Percentiles rank a stretch among this genome's conserved stretches.
Evolutionary conservation across 2,113 vertebrate genomes (phyloP).

Genomic region (Chaetops frenatus): DNA sequence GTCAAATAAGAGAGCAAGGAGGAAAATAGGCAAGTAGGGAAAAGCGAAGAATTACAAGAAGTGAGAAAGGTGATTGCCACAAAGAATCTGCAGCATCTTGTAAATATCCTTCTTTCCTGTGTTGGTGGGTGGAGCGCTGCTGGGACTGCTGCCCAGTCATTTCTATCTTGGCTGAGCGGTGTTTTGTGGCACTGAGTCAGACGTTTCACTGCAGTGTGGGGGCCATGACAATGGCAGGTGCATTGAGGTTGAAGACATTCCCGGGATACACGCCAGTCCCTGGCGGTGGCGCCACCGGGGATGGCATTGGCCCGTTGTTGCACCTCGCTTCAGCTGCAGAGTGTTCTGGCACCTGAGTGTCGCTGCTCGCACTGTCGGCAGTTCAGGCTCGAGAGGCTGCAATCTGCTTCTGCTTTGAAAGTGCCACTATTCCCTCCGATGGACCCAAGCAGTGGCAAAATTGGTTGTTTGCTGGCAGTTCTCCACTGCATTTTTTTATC

Average conservation of each 20-base stretch:
- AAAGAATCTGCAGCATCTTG: not conserved
- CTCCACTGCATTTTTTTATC: not conserved
- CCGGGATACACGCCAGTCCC: rapidly evolving
- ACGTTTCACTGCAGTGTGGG: not conserved
- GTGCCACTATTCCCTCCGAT: not conserved
- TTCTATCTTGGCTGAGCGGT: rapidly evolving
- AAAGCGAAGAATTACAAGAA: not conserved
- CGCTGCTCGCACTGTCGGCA: rapidly evolving
- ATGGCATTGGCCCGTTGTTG: not conserved
- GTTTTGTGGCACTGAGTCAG: not conserved
- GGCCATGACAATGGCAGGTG: rapidly evolving
- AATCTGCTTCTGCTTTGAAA: not conserved
- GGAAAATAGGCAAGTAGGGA: not conserved
- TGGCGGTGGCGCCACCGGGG: rapidly evolving
- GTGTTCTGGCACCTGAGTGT: not conserved
- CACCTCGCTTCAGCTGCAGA: not conserved
- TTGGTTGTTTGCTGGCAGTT: not conserved
- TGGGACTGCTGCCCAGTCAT: rapidly evolving
- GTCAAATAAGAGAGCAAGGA: not conserved
- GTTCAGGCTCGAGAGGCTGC: not conserved
- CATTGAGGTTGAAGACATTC: not conserved
- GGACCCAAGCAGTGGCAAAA: not conserved
- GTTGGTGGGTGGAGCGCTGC: not conserved
- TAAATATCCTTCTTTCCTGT: not conserved
- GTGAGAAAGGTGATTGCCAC: not conserved